Percentiles rank a stretch among this genome's conserved stretches.
Evolutionary conservation across 2,113 vertebrate species (phyloP).

Genomic region (Alosa alosa): DNA sequence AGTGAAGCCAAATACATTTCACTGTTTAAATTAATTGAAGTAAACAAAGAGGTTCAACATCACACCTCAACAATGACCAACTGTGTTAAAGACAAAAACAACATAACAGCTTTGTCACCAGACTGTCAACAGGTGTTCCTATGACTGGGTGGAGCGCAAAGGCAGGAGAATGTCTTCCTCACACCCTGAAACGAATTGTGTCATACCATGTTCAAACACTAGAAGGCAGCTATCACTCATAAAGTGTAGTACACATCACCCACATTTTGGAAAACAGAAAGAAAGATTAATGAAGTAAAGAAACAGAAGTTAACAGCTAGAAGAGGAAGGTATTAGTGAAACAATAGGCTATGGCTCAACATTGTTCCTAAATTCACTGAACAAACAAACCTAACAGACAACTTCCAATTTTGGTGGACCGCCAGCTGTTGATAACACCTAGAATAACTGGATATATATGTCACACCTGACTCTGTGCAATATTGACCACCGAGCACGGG

Average conservation of each 20-base stretch:
- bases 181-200: neutral
- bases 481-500: too few species aligned
- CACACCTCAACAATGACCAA: neutral
- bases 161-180: neutral
- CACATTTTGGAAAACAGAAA: neutral
- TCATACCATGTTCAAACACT: neutral
- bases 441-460: too few species aligned
- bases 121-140: neutral
- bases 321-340: neutral
- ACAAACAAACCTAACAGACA: neutral
- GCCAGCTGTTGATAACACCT: neutral
- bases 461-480: too few species aligned
- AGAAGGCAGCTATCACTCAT: neutral
- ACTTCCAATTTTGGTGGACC: neutral
- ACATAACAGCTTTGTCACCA: too few species aligned
- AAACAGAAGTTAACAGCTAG: constrained; percentile 7
- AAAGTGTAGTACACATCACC: neutral
- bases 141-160: neutral
- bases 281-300: neutral
- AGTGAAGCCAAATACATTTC: too few species aligned
- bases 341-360: neutral
- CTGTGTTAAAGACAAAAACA: neutral
- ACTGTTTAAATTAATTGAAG: neutral
- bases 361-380: neutral
- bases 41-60: neutral